These are phyloP conservation scores for Zeuzera pyrina DNA, from an alignment of 2,888 invertebrate genomes.

Conservation along the genomic window DNA sequence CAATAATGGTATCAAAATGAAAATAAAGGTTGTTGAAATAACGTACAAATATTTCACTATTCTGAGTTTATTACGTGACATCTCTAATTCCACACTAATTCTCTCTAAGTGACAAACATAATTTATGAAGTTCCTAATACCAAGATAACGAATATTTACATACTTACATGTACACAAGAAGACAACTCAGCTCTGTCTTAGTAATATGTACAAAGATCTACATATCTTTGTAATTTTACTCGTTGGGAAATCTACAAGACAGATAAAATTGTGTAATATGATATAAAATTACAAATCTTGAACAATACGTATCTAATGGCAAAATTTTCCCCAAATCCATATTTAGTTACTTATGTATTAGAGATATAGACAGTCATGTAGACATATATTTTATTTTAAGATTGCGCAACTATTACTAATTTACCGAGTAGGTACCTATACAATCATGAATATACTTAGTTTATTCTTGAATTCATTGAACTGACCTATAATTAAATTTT, in stretches of 20 bases:
- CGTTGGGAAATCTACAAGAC: constrained; percentile 55
- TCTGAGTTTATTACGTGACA: constrained; percentile 11
- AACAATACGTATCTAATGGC: too few species aligned
- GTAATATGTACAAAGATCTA: constrained; percentile 59
- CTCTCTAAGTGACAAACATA: constrained; percentile 66
- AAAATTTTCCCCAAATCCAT: too few species aligned
- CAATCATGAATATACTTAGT: too few species aligned
- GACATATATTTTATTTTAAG: too few species aligned
- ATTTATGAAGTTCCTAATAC: constrained; percentile 72
- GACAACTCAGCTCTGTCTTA: constrained; percentile 61
- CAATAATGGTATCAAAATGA: constrained; percentile 16
- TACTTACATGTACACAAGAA: constrained; percentile 53
- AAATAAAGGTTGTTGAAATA: constrained; percentile 15
- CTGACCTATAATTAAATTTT: too few species aligned
- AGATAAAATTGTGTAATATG: constrained; percentile 62
- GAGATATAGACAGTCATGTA: too few species aligned
- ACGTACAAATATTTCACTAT: too few species aligned
- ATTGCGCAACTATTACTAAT: too few species aligned
- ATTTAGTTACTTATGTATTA: too few species aligned
- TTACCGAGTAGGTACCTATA: too few species aligned
- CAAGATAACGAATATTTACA: constrained; percentile 68
- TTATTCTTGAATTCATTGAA: too few species aligned
- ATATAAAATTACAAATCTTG: too few species aligned
- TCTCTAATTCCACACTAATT: constrained; percentile 36
- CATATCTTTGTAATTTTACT: constrained; percentile 61